Evolutionary conservation across 2,113 vertebrate genomes (phyloP).

Genomic region (Clarias macrocephalus): DNA sequence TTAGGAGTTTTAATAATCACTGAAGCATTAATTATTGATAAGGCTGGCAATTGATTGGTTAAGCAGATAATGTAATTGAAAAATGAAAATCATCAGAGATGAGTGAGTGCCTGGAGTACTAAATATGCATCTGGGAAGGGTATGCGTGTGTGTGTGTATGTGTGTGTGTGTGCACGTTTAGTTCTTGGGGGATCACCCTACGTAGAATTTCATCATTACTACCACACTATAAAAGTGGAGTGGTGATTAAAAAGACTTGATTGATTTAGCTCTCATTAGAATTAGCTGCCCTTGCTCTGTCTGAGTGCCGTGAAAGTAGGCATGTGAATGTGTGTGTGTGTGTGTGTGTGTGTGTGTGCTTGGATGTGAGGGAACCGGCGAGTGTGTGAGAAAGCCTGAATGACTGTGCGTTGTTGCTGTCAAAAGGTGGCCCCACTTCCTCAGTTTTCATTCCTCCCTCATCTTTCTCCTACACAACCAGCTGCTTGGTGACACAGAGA

Average conservation of each 20-base stretch:
- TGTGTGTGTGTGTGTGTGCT: conserved; percentile 18
- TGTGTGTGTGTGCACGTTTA: conserved; percentile 35
- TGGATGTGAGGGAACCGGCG: conserved; percentile 10
- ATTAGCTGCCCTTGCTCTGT: conserved; percentile 73
- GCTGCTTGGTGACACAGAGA: conserved; percentile 10
- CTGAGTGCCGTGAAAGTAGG: conserved; percentile 55
- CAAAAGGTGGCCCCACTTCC: conserved; percentile 81
- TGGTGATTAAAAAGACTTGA: conserved; percentile 82
- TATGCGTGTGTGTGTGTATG: conserved; percentile 34
- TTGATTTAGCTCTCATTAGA: conserved; percentile 80
- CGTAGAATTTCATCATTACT: conserved; percentile 77
- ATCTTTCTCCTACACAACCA: conserved; percentile 29
- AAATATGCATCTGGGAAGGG: conserved; percentile 46
- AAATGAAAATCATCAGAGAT: conserved; percentile 79
- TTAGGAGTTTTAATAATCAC: conserved; percentile 76
- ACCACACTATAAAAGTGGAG: conserved; percentile 79
- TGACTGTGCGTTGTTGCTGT: conserved; percentile 72
- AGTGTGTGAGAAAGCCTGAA: conserved; percentile 36
- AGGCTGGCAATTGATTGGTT: conserved; percentile 78
- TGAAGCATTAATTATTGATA: conserved; percentile 81
- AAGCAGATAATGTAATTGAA: conserved; percentile 83
- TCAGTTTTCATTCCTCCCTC: conserved; percentile 70
- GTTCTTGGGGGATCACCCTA: conserved; percentile 77
- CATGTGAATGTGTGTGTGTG: conserved; percentile 24
- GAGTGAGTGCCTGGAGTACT: conserved; percentile 61